Base-by-base conservation (phyloP, 2,888 invertebrate species). In the Dusona sp. region DNA sequence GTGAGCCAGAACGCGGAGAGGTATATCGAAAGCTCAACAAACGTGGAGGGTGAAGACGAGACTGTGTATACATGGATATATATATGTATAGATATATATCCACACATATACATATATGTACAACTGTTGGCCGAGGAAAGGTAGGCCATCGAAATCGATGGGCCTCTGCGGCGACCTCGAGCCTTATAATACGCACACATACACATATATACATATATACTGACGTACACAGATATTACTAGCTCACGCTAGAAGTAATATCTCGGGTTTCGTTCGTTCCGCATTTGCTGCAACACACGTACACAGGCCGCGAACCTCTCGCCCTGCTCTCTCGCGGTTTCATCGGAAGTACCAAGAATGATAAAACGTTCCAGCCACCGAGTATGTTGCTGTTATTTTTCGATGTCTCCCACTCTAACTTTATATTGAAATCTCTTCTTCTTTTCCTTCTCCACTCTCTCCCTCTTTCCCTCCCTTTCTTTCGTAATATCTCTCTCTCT, bases 111-210 rank as follows among this genome's bases (percentile, higher is more conserved):
- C 16, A n/a, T 6, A 9, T 36, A 61, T 70, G 64, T 83, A 48
- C 45, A 78, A 84, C 88, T 89, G 89, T 87, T 83, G 84, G 85
- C 84, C 84, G 88, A 86, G 87, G 89, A 86, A 88, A 88, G 85
- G 88, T 87, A 88, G 89, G 88, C 87, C 89, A 88, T 89, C 88
- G 90, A 89, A 90, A 91, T 91, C 91, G 91, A 91, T 91, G 91
- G 84, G 84, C 86, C 79, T 77, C 82, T 78, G 80, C 86, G 86
- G 77, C 78, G 87, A 87, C 87, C 87, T 84, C 84, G 82, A 84
- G 87, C 84, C 75, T 82, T 82, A 74, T 78, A 81, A 81, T 74
- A 78, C 81, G 64, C 75, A 29, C 74, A 57, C 42, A 45, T 38
- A 73, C 22, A 57, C 54, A 22, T 4, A 11, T 36, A 16, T 11